Conservation (phyloP, 2,797 vertebrate species). For the Diplodus puntazzo region DNA sequence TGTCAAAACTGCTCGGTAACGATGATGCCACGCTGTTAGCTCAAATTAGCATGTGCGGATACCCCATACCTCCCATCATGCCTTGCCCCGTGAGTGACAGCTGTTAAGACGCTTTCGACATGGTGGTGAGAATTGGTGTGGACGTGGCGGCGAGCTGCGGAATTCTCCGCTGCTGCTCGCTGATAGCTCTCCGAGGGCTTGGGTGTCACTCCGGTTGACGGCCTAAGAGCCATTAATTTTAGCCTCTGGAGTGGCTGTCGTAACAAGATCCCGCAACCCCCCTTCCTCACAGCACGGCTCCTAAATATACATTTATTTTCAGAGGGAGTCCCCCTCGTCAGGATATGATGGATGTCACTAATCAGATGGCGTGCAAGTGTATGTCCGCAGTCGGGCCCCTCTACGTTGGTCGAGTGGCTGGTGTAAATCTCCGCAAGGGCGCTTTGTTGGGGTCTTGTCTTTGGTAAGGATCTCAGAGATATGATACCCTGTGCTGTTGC, state of each 20-base stretch:
- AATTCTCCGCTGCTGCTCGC: constrained; percentile 79
- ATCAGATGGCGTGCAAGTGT: constrained; percentile 79
- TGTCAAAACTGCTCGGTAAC: constrained; percentile 20
- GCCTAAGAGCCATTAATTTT: constrained; percentile 87
- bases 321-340: constrained; percentile 82
- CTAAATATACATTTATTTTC: constrained; percentile 85
- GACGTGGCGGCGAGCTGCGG: constrained; percentile 77
- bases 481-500: constrained; percentile 81
- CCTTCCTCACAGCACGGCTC: constrained; percentile 66
- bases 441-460: constrained; percentile 80
- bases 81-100: constrained; percentile 77
- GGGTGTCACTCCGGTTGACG: constrained; percentile 82
- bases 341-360: constrained; percentile 84
- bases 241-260: constrained; percentile 82
- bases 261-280: constrained; percentile 80
- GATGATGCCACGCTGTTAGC: constrained; percentile 47
- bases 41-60: constrained; percentile 61
- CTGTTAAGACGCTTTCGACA: constrained; percentile 74
- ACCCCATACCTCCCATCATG: constrained; percentile 68
- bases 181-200: constrained; percentile 80
- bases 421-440: constrained; percentile 74
- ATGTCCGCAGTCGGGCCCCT: constrained; percentile 66
- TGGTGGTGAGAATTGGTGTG: constrained; percentile 79
- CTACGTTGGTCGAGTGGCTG: constrained; percentile 58
- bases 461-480: constrained; percentile 82